These are phyloP conservation scores for Heteronetta atricapilla DNA, from an alignment of 2,113 vertebrate genomes.

Conservation along the genomic window DNA sequence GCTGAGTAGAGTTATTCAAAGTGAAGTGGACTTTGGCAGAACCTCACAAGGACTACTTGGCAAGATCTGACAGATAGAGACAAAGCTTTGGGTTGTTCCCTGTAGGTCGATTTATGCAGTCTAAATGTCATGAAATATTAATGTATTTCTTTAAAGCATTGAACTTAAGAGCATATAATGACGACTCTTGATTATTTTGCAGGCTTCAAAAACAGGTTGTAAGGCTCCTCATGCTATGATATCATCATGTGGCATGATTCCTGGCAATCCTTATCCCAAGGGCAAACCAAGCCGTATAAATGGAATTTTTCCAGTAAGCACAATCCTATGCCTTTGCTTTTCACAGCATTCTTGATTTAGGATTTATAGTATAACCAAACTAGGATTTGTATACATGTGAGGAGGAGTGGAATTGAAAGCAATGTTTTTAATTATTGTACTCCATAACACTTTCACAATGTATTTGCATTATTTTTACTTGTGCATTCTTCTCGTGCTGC, in stretches of 20 bases:
- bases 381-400: not conserved
- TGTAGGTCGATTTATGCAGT: not conserved
- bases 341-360: not conserved
- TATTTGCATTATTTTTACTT: not conserved
- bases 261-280: slow-evolving; percentile 97
- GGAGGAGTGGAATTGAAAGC: not conserved
- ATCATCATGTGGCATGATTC: slow-evolving; percentile 97
- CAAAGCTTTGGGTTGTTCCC: not conserved
- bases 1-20: not conserved
- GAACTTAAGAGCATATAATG: not conserved
- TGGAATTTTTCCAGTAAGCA: slow-evolving; percentile 93
- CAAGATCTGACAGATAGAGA: not conserved
- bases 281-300: slow-evolving; percentile 93
- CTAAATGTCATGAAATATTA: not conserved
- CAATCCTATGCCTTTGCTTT: not conserved
- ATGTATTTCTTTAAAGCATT: not conserved
- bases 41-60: not conserved
- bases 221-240: slow-evolving; percentile 98
- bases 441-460: not conserved
- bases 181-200: slow-evolving; percentile 20
- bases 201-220: slow-evolving; percentile 96
- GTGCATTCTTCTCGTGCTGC: not conserved
- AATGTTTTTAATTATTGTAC: not conserved
- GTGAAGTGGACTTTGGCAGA: not conserved
- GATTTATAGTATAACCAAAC: not conserved